Conservation (phyloP, 2,113 vertebrate species). For the Erythrolamprus reginae region DNA sequence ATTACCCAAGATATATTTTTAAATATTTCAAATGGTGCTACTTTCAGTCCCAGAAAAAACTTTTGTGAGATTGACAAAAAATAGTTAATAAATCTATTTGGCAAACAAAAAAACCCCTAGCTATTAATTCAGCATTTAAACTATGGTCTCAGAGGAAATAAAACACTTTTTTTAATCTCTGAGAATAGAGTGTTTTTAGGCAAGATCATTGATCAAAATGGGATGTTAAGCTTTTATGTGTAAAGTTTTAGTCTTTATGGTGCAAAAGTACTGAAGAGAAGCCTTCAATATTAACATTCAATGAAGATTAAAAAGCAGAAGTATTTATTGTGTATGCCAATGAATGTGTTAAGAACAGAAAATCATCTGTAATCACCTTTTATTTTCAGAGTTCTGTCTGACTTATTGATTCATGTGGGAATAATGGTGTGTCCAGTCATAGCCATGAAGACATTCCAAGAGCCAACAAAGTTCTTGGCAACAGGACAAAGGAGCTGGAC, state of each 20-base stretch:
- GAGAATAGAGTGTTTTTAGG: not conserved
- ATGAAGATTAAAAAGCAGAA: not conserved
- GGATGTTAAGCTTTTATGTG: not conserved
- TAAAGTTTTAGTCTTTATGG: not conserved
- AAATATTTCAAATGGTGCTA: not conserved
- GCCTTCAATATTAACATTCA: not conserved
- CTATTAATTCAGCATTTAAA: not conserved
- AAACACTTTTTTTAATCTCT: not conserved
- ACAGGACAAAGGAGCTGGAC: not conserved
- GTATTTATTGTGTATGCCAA: not conserved
- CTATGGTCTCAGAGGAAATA: not conserved
- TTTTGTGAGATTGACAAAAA: not conserved
- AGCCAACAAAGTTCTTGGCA: not conserved
- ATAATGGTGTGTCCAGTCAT: not conserved
- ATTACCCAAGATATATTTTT: not conserved
- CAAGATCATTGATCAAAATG: not conserved
- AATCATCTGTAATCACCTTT: not conserved
- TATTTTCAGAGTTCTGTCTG: not conserved
- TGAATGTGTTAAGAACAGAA: not conserved
- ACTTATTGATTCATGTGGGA: not conserved
- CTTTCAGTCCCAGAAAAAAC: not conserved
- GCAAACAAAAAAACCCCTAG: not conserved
- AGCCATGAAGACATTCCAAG: not conserved
- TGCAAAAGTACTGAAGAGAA: not conserved
- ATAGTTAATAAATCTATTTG: not conserved